A percentile compares a stretch with the other conserved stretches of the same genome.
Conservation (phyloP, 2,797 vertebrate genomes). For the Amniataba percoides region DNA sequence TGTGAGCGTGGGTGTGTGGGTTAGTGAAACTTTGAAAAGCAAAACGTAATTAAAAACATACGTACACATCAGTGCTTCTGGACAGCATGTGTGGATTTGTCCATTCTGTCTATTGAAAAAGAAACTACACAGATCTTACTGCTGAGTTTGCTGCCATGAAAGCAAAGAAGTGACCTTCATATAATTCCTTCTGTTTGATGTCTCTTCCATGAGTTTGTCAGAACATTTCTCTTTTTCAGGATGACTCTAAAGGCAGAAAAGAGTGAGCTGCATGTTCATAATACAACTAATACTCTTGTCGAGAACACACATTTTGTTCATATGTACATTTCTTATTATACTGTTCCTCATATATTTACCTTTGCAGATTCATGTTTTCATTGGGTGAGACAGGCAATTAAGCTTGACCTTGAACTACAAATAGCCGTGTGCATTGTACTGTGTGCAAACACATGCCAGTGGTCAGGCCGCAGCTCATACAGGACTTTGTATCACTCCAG, state of each 20-base stretch:
- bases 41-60: constrained; percentile 36
- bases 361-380: not conserved
- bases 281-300: not conserved
- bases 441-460: constrained; percentile 25
- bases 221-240: not conserved
- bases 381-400: not conserved
- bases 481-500: constrained; percentile 18
- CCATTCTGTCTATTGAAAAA: not conserved
- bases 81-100: not conserved
- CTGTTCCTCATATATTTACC: not conserved
- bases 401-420: constrained; percentile 33
- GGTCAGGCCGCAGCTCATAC: constrained; percentile 18
- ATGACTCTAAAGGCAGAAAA: not conserved
- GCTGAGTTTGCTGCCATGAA: not conserved
- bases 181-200: not conserved
- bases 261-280: not conserved
- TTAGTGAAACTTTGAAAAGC: constrained; percentile 24
- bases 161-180: not conserved
- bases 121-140: not conserved
- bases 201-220: too few species aligned
- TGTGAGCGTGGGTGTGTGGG: constrained; percentile 14
- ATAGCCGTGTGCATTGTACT: constrained; percentile 21
- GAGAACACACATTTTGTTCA: too few species aligned
- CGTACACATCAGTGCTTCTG: constrained; percentile 13
- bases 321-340: not conserved